These are phyloP conservation scores for Autographa gamma DNA, from an alignment of 2,888 invertebrate species.

Conservation along the genomic window DNA sequence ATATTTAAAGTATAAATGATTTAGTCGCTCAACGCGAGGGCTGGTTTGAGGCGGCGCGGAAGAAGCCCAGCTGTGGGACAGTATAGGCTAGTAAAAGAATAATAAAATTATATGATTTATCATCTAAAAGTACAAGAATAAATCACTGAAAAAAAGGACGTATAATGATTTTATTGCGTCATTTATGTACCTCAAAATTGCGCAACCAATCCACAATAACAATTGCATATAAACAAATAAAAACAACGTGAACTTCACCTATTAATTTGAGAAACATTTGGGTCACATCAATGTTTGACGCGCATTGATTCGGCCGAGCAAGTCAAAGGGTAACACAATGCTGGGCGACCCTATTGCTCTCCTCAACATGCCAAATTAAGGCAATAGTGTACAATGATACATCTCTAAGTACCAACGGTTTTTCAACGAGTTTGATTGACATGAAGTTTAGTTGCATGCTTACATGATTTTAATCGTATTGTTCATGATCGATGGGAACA, in stretches of 20 bases:
- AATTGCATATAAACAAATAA: neutral
- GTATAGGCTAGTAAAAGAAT: no score
- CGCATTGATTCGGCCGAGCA: constrained; percentile 44
- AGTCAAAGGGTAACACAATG: constrained; percentile 63
- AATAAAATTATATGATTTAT: no score
- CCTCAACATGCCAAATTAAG: constrained; percentile 68
- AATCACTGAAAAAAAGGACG: no score
- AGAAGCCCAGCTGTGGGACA: no score
- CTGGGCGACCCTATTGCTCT: constrained; percentile 54
- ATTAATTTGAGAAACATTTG: constrained; percentile 9
- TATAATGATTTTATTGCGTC: no score
- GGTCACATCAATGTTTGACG: constrained; percentile 8
- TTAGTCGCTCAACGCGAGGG: no score
- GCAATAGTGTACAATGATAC: constrained; percentile 58
- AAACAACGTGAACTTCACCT: neutral
- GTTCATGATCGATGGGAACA: constrained; percentile 76
- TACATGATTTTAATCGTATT: constrained; percentile 76
- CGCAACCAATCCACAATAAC: neutral
- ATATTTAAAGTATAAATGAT: no score
- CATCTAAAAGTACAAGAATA: no score
- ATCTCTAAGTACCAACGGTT: constrained; percentile 42
- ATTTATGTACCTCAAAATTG: no score
- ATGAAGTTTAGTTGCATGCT: constrained; percentile 74
- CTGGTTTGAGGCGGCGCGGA: no score
- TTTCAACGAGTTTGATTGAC: constrained; percentile 79